Percentiles rank a stretch among this genome's conserved stretches.
phyloP scores from a whole-genome alignment of 2,113 vertebrate genomes.

The Lates calcarifer region DNA sequence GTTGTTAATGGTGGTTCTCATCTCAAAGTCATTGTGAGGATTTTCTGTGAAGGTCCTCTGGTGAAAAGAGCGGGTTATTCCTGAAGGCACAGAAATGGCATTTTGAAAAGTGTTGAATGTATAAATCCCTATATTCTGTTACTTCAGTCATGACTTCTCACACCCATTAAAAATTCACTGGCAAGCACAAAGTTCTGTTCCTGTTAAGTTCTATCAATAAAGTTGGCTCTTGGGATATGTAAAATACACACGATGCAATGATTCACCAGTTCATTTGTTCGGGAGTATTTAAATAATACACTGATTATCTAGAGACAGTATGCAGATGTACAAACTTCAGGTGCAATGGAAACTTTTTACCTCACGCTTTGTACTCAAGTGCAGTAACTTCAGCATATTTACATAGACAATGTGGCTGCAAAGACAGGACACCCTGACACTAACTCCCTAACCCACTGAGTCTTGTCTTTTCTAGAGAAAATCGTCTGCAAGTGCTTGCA shows the following conservation, averaged over 20 bases:
- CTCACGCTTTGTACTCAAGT: background rate
- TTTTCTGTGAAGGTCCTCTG: slow-evolving; percentile 82
- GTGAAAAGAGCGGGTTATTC: slow-evolving; percentile 58
- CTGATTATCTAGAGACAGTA: background rate
- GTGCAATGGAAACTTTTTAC: slow-evolving; percentile 3
- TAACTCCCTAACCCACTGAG: background rate
- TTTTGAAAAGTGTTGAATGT: slow-evolving; percentile 76
- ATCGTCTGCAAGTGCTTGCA: background rate
- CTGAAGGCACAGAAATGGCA: slow-evolving; percentile 69
- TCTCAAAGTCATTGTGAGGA: slow-evolving; percentile 72
- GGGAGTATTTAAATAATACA: background rate
- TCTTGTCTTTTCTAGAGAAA: background rate
- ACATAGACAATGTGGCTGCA: slow-evolving; percentile 2
- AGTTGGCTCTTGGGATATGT: slow-evolving; percentile 53
- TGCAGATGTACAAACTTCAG: slow-evolving; percentile 2
- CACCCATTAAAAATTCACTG: slow-evolving; percentile 79
- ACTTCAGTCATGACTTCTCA: slow-evolving; percentile 66
- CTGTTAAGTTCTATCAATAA: slow-evolving; percentile 42
- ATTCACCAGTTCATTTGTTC: slow-evolving; percentile 26
- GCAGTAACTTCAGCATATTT: background rate
- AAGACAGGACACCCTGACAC: too few species aligned
- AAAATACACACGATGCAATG: slow-evolving; percentile 12
- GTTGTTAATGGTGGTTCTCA: slow-evolving; percentile 63
- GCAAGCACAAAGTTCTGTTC: slow-evolving; percentile 61
- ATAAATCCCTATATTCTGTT: slow-evolving; percentile 74